phyloP scores from a whole-genome alignment of 2,797 vertebrate species.

The Gambelia wislizenii region DNA sequence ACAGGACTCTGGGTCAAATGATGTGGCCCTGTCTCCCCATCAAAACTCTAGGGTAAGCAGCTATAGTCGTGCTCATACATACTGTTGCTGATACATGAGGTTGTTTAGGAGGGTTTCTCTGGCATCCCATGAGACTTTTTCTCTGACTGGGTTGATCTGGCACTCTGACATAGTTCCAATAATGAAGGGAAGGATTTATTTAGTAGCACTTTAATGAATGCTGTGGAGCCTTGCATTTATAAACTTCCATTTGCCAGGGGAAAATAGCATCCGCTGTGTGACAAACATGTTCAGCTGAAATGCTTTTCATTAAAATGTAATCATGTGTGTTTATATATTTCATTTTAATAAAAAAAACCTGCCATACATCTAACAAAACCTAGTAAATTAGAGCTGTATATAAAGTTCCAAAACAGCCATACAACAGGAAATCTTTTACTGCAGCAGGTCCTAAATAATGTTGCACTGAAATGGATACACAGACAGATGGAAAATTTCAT shows the following conservation, averaged over 20 bases:
- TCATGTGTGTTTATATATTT: slow-evolving; percentile 10
- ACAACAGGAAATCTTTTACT: slow-evolving; percentile 53
- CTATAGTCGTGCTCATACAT: not conserved
- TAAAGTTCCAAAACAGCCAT: slow-evolving; percentile 52
- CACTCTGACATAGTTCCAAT: not conserved
- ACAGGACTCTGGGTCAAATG: not conserved
- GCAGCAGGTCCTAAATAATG: slow-evolving; percentile 57
- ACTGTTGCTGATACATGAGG: not conserved
- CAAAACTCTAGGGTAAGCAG: not conserved
- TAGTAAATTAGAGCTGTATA: slow-evolving; percentile 27
- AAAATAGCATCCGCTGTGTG: slow-evolving; percentile 44
- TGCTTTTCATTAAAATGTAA: slow-evolving; percentile 55
- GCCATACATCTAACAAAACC: slow-evolving; percentile 9
- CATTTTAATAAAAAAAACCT: slow-evolving; percentile 42
- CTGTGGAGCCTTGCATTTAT: slow-evolving; percentile 32
- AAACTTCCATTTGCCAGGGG: slow-evolving; percentile 24
- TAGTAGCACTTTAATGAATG: slow-evolving; percentile 46
- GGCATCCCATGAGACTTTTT: not conserved
- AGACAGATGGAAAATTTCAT: slow-evolving; percentile 35
- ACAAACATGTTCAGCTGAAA: slow-evolving; percentile 40
- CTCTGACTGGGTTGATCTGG: not conserved
- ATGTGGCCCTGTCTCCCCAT: not conserved
- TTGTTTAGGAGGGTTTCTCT: not conserved
- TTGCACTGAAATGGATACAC: slow-evolving; percentile 32
- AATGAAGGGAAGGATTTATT: slow-evolving; percentile 33